Percentiles rank a stretch among this genome's conserved stretches.
These are phyloP conservation scores for Cylindroiulus punctatus DNA, from an alignment of 2,888 invertebrate genomes.

Conservation along the genomic window DNA sequence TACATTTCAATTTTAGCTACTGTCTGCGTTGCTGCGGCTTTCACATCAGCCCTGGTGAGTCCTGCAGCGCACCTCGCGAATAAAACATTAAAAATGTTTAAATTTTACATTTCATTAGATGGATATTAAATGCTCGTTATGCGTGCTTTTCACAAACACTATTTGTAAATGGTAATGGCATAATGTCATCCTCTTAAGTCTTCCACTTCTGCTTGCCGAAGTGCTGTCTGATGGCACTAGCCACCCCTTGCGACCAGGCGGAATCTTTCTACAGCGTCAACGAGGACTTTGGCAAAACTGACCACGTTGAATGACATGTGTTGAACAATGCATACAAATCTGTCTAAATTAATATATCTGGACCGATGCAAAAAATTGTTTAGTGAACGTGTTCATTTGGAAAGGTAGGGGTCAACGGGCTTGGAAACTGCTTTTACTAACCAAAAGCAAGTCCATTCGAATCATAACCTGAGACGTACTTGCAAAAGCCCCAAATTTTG, in stretches of 20 bases:
- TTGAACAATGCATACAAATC: constrained; percentile 16
- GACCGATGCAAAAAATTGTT: no score
- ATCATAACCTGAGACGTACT: no score
- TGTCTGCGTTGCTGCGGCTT: constrained; percentile 41
- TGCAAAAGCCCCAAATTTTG: no score
- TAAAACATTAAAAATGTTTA: no score
- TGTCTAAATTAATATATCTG: no score
- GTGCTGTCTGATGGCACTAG: constrained; percentile 61
- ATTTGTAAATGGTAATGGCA: background rate
- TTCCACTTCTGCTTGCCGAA: constrained; percentile 59
- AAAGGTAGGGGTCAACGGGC: no score
- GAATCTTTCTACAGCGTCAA: constrained; percentile 70
- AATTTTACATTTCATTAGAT: no score
- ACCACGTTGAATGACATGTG: background rate
- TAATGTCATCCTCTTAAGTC: background rate
- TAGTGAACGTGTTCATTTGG: no score
- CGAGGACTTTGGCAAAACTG: constrained; percentile 60
- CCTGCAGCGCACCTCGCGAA: no score
- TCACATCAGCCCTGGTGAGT: constrained; percentile 40
- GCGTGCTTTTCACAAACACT: background rate
- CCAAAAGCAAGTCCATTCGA: no score
- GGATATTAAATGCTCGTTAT: background rate
- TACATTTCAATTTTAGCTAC: constrained; percentile 49
- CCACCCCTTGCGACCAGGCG: constrained; percentile 81
- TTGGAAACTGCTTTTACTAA: no score